A percentile compares a stretch with the other conserved stretches of the same genome.
Conservation (phyloP, 2,113 vertebrate species). For the Hypomesus transpacificus region DNA sequence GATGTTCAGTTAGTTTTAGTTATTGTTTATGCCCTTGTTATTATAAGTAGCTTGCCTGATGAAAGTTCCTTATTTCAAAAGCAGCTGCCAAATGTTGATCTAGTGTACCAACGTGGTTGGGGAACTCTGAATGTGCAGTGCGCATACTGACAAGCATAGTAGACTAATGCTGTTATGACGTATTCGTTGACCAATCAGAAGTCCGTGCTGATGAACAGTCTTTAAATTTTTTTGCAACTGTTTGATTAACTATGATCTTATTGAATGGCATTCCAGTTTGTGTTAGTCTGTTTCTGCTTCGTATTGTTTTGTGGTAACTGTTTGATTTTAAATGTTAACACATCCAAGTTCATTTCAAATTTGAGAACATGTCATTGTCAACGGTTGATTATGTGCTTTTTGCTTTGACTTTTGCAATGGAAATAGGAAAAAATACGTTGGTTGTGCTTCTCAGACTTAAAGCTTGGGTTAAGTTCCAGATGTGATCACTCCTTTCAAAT, state of each 20-base stretch:
- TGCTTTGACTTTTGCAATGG: constrained; percentile 24
- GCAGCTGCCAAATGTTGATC: constrained; percentile 56
- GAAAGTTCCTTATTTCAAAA: constrained; percentile 36
- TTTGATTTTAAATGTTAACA: constrained; percentile 9
- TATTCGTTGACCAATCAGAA: constrained; percentile 49
- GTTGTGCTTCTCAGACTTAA: constrained; percentile 4
- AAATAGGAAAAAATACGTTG: constrained; percentile 6
- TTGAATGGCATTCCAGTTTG: constrained; percentile 48
- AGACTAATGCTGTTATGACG: constrained; percentile 65
- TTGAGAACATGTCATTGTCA: too few species aligned
- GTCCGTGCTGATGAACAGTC: constrained; percentile 7
- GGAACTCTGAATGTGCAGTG: constrained; percentile 42
- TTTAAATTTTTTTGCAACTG: neutral
- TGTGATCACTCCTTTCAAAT: constrained; percentile 32
- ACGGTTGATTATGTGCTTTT: constrained; percentile 6
- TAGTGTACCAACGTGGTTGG: constrained; percentile 6
- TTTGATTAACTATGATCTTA: constrained; percentile 25
- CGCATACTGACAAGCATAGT: constrained; percentile 63
- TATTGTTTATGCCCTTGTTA: neutral
- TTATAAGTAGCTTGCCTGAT: neutral
- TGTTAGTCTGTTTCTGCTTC: constrained; percentile 23
- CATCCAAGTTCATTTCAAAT: neutral
- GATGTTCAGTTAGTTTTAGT: constrained; percentile 55
- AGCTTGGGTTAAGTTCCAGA: constrained; percentile 20
- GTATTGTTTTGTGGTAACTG: constrained; percentile 1